phyloP scores from a whole-genome alignment of 2,888 invertebrate genomes.

The Sericinus montela region DNA sequence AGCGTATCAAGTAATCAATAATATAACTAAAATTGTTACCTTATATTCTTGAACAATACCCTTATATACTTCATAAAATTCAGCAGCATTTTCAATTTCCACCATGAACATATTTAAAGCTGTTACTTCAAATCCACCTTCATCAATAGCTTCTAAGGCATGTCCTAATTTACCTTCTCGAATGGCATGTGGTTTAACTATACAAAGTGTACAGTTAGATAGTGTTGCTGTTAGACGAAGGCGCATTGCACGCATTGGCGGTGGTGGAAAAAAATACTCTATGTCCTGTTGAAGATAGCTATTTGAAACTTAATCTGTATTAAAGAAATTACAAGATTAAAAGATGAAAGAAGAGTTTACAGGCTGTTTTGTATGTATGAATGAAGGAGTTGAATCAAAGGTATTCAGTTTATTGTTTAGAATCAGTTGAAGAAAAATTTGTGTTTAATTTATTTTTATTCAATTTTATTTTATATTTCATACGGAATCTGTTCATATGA shows the following conservation, averaged over 20 bases:
- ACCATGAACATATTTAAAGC: slow-evolving; percentile 89
- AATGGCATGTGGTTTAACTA: slow-evolving; percentile 95
- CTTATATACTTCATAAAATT: slow-evolving; percentile 96
- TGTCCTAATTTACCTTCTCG: slow-evolving; percentile 85
- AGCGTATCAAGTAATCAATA: too few relatives aligned
- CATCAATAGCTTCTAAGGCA: slow-evolving; percentile 83
- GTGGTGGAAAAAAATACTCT: slow-evolving; percentile 81
- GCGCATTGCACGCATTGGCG: slow-evolving; percentile 47
- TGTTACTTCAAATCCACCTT: slow-evolving; percentile 87
- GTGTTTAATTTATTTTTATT: too few relatives aligned
- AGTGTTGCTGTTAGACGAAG: slow-evolving; percentile 77
- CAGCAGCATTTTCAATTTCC: slow-evolving; percentile 90
- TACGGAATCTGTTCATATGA: too few relatives aligned
- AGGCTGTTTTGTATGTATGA: too few relatives aligned
- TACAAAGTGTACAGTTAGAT: slow-evolving; percentile 86
- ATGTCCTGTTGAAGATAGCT: slow-evolving; percentile 63
- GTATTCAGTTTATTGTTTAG: too few relatives aligned
- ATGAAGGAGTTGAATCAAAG: too few relatives aligned
- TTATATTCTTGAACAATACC: slow-evolving; percentile 90
- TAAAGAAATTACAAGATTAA: too few relatives aligned
- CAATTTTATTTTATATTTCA: too few relatives aligned
- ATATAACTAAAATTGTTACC: slow-evolving; percentile 58
- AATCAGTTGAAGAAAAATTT: too few relatives aligned
- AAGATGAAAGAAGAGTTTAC: too few relatives aligned
- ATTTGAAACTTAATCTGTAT: too few relatives aligned